Evolutionary conservation across 2,797 vertebrate genomes (phyloP).

Genomic region (Oreochromis grahami): DNA sequence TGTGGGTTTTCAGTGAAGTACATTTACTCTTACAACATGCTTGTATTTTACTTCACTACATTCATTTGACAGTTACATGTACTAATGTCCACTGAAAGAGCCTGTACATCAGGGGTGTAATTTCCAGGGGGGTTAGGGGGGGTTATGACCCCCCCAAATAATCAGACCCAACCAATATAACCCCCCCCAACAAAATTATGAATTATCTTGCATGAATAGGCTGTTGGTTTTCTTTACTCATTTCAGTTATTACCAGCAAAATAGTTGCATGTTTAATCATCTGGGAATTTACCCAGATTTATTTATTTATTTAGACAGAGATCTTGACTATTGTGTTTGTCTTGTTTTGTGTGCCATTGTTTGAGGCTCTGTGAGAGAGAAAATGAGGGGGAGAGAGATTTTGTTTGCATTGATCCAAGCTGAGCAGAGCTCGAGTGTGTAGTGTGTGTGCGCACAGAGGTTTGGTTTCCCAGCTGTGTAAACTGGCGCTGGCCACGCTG

Average conservation of each 20-base stretch:
- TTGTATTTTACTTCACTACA: neutral
- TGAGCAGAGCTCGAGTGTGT: neutral
- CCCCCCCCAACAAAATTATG: no score
- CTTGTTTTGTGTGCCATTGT: neutral
- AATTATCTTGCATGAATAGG: no score
- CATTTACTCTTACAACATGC: neutral
- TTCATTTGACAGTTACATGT: neutral
- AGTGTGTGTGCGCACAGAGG: neutral
- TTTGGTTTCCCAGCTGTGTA: conserved; percentile 57
- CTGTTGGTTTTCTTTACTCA: no score
- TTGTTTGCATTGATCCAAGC: conserved; percentile 14
- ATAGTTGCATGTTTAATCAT: no score
- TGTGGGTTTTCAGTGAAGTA: neutral
- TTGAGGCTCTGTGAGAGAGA: neutral
- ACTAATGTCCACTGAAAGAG: neutral
- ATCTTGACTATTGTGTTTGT: neutral
- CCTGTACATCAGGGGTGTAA: neutral
- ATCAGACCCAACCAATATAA: no score
- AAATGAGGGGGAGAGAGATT: neutral
- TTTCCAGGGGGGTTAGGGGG: neutral
- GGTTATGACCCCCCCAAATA: no score
- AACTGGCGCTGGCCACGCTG: conserved; percentile 31
- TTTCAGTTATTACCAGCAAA: no score
- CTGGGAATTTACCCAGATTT: no score
- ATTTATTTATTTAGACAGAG: no score